A percentile compares a stretch with the other conserved stretches of the same genome.
Evolutionary conservation across 2,797 vertebrate genomes (phyloP).

Genomic region (Tapera naevia): DNA sequence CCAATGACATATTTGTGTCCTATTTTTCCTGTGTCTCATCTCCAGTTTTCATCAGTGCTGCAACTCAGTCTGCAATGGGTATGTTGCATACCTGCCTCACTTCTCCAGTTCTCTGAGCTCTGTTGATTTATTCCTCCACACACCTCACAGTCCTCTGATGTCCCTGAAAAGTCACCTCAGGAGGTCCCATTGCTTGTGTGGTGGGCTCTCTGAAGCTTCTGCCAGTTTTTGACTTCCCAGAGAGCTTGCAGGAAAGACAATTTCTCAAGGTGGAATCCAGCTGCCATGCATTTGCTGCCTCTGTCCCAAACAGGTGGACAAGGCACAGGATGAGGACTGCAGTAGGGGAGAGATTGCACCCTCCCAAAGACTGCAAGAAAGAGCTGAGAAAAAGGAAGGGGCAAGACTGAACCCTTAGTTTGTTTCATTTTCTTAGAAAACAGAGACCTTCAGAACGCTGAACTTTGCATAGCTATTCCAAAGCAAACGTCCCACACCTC

Average conservation of each 20-base stretch:
- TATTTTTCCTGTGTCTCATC: not conserved
- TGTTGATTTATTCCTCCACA: not conserved
- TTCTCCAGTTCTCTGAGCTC: not conserved
- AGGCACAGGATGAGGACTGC: not conserved
- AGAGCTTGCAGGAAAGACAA: fast-evolving
- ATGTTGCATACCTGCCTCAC: not conserved
- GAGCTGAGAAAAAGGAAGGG: not conserved
- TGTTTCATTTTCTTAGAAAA: not conserved
- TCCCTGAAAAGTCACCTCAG: too few species aligned
- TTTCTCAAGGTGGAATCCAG: not conserved
- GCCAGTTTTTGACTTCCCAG: not conserved
- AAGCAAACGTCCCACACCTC: not conserved
- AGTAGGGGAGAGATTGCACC: not conserved
- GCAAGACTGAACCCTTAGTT: not conserved
- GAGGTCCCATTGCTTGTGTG: not conserved
- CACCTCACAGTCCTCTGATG: not conserved
- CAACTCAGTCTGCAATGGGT: not conserved
- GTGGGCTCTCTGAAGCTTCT: not conserved
- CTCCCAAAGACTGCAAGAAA: not conserved
- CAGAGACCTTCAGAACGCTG: not conserved
- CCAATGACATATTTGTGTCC: not conserved
- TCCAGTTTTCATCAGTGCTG: not conserved
- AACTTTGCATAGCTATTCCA: not conserved
- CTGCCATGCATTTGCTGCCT: not conserved
- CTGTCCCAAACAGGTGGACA: not conserved